A percentile compares a stretch with the other conserved stretches of the same genome.
Conservation (phyloP, 2,113 vertebrate species). For the Prietella phreatophila region DNA sequence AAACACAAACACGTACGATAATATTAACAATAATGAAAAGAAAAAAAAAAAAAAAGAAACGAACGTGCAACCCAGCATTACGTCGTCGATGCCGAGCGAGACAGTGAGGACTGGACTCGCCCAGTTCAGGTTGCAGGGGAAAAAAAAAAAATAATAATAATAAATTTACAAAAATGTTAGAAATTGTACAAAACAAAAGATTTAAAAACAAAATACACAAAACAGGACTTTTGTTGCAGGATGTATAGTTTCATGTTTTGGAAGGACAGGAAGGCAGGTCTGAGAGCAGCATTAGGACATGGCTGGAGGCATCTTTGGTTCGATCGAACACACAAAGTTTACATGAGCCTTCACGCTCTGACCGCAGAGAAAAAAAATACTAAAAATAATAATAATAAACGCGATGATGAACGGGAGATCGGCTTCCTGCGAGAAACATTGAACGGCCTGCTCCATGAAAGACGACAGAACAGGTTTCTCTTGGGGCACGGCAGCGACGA, state of each 20-base stretch:
- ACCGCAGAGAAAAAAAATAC: slow-evolving; percentile 54
- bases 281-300: slow-evolving; percentile 97
- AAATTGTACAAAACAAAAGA: slow-evolving; percentile 78
- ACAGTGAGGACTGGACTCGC: slow-evolving; percentile 85
- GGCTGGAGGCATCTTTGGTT: slow-evolving; percentile 99
- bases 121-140: slow-evolving; percentile 79
- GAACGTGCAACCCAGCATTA: slow-evolving; percentile 61
- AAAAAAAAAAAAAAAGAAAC: slow-evolving; percentile 69
- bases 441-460: background rate
- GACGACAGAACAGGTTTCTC: background rate
- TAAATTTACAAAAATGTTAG: slow-evolving; percentile 86
- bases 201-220: slow-evolving; percentile 50
- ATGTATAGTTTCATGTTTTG: slow-evolving; percentile 68
- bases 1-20: slow-evolving; percentile 44
- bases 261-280: slow-evolving; percentile 97
- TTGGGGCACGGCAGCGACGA: background rate
- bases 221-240: slow-evolving; percentile 81
- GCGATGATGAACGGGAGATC: slow-evolving; percentile 24
- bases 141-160: background rate
- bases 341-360: slow-evolving; percentile 82
- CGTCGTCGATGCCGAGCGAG: slow-evolving; percentile 57
- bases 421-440: background rate
- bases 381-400: background rate
- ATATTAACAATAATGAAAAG: slow-evolving; percentile 72
- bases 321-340: slow-evolving; percentile 86